Percentiles rank a stretch among this genome's conserved stretches.
Evolutionary conservation across 2,113 vertebrate species (phyloP).

Genomic region (Pycnonotus jocosus): DNA sequence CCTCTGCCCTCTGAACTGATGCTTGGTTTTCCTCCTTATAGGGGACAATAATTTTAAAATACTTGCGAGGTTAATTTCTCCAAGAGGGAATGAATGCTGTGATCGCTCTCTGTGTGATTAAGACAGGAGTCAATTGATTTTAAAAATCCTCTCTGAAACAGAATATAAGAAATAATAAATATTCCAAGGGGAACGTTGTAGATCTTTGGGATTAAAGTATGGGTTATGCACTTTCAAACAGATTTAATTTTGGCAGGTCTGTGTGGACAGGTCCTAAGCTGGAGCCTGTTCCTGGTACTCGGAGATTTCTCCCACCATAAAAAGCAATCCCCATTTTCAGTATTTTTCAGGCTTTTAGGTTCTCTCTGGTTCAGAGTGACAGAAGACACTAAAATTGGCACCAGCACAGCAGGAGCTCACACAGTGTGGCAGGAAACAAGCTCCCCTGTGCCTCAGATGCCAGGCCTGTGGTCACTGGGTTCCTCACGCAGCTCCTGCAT

Average conservation of each 20-base stretch:
- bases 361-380: neutral
- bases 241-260: neutral
- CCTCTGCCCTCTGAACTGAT: neutral
- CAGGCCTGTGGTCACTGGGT: neutral
- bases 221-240: neutral
- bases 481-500: neutral
- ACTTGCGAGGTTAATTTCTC: neutral
- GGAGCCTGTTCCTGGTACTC: neutral
- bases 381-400: conserved; percentile 10
- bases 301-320: neutral
- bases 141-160: neutral
- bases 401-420: neutral
- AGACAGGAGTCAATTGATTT: neutral
- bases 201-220: neutral
- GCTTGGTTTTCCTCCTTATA: neutral
- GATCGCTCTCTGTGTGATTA: neutral
- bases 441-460: neutral
- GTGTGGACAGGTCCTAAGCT: neutral
- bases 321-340: neutral
- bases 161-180: neutral
- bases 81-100: neutral
- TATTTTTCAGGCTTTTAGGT: neutral
- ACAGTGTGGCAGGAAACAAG: neutral
- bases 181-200: neutral
- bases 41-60: neutral